Evolutionary conservation across 2,113 vertebrate species (phyloP), one percentile per base, ranked within the genome.

Genomic region (Gasterosteus aculeatus): DNA sequence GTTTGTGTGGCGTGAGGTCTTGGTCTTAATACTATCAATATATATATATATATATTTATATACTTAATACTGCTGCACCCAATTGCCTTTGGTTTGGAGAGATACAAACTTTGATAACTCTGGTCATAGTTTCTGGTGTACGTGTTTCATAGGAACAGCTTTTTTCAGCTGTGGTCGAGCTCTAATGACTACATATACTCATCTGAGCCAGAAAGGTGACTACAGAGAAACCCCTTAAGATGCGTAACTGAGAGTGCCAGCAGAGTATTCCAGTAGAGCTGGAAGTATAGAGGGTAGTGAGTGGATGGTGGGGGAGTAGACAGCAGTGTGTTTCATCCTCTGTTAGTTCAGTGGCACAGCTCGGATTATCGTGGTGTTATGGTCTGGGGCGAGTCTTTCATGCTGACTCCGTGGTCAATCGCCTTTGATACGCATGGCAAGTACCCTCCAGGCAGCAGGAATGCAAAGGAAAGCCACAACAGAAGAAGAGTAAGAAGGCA

Each of bases 401-500:
- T 87, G 77, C 86, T 51, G 58, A 83, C 87, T 90, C 87, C 84
- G 16, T 85, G 87, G 89, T 85, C 85, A 90, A 92, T 86, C 64
- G 85, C 82, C 85, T 93, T 93, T 91, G 90, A 91, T 90, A 88
- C 62, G 82, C 85, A 83, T 72, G 81, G 85, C 80, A 65, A 47
- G 66, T 67, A 12, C 51, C 81, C 85, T 78, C 63, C 65, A 82
- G 84, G 83, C 83, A 74, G 69, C 73, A 10, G 51, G 59, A 75
- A 89, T 89, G 78, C 75, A 87, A 78, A 81, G 77, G 71, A 82
- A 76, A 44, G 70, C 60, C 53, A 38, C 77, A 60, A 81, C 73
- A 82, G 69, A 80, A 79, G 77, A 66, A 64, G 69, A 77, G 69
- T 60, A 60, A 85, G 68, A 82, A 83, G 62, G 44, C 68, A 80